Conservation (phyloP, 2,888 invertebrate genomes). For the Exocentrus adspersus region DNA sequence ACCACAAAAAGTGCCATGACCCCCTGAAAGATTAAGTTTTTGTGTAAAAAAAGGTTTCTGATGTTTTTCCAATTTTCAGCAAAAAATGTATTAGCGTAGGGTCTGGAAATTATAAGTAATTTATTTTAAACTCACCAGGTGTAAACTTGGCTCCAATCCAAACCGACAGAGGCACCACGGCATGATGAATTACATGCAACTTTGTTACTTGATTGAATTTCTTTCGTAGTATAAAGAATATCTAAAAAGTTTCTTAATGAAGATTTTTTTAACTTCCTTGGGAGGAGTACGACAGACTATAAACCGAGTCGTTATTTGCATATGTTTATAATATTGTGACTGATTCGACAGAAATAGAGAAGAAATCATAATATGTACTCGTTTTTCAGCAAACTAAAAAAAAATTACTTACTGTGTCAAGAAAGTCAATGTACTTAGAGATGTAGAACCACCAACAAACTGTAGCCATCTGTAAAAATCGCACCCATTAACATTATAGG, state of each 20-base stretch:
- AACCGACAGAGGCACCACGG: neutral
- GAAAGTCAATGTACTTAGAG: neutral
- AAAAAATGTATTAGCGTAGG: too few relatives aligned
- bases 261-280: too few relatives aligned
- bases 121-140: neutral
- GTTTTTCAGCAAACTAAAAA: neutral
- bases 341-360: too few relatives aligned
- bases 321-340: too few relatives aligned
- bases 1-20: neutral
- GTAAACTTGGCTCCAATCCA: neutral
- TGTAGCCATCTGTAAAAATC: neutral
- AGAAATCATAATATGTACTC: too few relatives aligned
- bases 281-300: too few relatives aligned
- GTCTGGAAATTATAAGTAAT: too few relatives aligned
- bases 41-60: too few relatives aligned
- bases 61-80: too few relatives aligned
- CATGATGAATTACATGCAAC: conserved; percentile 5
- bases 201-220: neutral
- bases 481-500: too few relatives aligned
- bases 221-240: conserved; percentile 10
- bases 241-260: too few relatives aligned
- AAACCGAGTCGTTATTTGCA: too few relatives aligned
- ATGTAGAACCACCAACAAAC: neutral
- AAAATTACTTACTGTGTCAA: neutral
- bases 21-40: conserved; percentile 3